Evolutionary conservation across 2,888 invertebrate genomes (phyloP), one percentile per base, ranked within the genome.

Genomic region (Hypercompe scribonia): DNA sequence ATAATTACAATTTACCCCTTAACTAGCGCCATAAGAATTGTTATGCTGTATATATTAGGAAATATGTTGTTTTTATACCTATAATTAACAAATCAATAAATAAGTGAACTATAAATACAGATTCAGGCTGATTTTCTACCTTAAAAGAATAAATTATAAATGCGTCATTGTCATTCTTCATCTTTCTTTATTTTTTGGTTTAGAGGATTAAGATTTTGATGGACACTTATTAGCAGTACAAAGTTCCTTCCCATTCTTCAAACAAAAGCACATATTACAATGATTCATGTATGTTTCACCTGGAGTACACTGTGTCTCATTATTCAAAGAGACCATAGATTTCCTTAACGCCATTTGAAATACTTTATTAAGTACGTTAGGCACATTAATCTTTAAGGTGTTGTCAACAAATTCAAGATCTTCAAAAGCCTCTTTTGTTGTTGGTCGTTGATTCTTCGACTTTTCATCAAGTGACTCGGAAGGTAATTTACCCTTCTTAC

Each of bases 211-310:
- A 31, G 15, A 15, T 61, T 31, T 61, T 15, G 15, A 31, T 31
- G 61, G 10, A 81, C 93, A 93, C 65, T 77, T 81, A 34, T 89
- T 90, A 68, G 87, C 81, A 28, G 92, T 91, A 81, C 94, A 94
- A 28, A 94, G 75, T 69, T 90, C 63, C 80, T 93, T 93, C 4
- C 86, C 87, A 73, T 91, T 93, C 54, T 88, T 89, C 79, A 93
- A 78, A 77, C 94, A 94, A 74, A 88, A 92, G 68, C 94, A 94
- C 28, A 80, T 86, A 65, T 94, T 94, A 75, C 94, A 94, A 11
- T 82, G 78, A 0, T 82, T 73, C 1, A 71, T 68, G 7, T 83
- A 75, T 3, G 83, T 84, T 0, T 80, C 68, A 0, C 92, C 93
- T 0, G 91, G 91, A 3, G 64, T 77, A 72, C 94, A 94, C 11